Evolutionary conservation across 2,113 vertebrate species (phyloP), one percentile per base, ranked within the genome.

Genomic region (Gymnocephalus cernua): DNA sequence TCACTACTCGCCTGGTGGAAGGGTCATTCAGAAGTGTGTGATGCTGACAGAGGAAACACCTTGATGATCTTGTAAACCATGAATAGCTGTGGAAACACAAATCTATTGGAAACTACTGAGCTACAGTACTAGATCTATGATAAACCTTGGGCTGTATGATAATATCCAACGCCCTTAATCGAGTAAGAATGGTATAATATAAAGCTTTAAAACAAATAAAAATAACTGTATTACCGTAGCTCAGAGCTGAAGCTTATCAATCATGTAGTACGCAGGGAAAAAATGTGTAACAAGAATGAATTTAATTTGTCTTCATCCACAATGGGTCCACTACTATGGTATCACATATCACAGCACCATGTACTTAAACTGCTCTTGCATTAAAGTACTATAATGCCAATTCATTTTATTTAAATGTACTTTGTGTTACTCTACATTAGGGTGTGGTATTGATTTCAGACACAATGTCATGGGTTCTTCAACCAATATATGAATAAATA

Each of bases 291-390:
- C 38, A 72, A 51, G 16, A n/a, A 13, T 21, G 63, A 41, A 11
- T 47, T 53, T 48, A 81, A 45, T 23, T 61, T 50, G 63, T 64
- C 50, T 77, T 19, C 58, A 32, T n/a, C 35, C n/a, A 48, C 58
- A n/a, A 51, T 57, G 38, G 4, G 7, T 74, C 14, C 50, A 54
- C 25, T 56, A 68, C 44, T 67, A 54, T 70, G 18, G 38, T 71
- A 56, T 67, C 50, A 76, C 8, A 38, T 50, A 32, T 35, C 21
- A 6, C 1, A 38, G 58, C 47, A 44, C 13, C 11, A 32, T 74
- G 27, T 15, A 38, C n/a, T 51, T 4, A 25, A 21, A 32, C 32
- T 61, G 44, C 9, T n/a, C 18, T 74, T 38, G 38, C 48, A 45
- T 45, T 62, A 58, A 71, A 63, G 38, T 63, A 51, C 54, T 7